These are phyloP conservation scores for Nesometra sesokonis DNA, from an alignment of 35 echinoderm and acorn worm genomes.

Conservation along the genomic window DNA sequence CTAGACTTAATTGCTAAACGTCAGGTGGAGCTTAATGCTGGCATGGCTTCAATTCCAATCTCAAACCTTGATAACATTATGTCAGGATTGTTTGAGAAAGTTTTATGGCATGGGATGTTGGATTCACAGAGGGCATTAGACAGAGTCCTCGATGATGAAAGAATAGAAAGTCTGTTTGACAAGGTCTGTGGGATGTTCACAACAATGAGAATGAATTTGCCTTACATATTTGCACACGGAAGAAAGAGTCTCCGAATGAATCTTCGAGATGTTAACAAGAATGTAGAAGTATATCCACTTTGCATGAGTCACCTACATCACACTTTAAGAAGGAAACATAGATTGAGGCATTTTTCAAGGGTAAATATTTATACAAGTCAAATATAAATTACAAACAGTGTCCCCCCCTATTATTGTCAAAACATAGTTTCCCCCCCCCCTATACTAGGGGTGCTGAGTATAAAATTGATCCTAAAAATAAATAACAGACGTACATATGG, in stretches of 20 bases:
- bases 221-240: neutral
- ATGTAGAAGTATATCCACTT: conserved; percentile 42
- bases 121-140: conserved; percentile 4
- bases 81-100: conserved; percentile 52
- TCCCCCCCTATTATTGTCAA: too few relatives aligned
- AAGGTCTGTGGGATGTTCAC: conserved; percentile 24
- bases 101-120: conserved; percentile 37
- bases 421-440: too few relatives aligned
- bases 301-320: conserved; percentile 77
- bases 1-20: conserved; percentile 40
- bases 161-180: conserved; percentile 22
- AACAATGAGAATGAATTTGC: neutral
- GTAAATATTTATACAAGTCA: conserved; percentile 18
- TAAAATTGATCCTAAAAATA: too few relatives aligned
- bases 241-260: neutral
- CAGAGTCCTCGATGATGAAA: conserved; percentile 23
- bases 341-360: conserved; percentile 77
- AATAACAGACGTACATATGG: too few relatives aligned
- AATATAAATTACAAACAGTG: neutral
- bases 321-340: conserved; percentile 47
- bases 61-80: conserved; percentile 47
- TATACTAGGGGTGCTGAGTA: too few relatives aligned
- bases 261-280: conserved; percentile 24
- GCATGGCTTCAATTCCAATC: conserved; percentile 49
- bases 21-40: conserved; percentile 34